A percentile compares a stretch with the other conserved stretches of the same genome.
Conservation (phyloP, 1,140 invertebrate species). For the Wasmannia auropunctata region DNA sequence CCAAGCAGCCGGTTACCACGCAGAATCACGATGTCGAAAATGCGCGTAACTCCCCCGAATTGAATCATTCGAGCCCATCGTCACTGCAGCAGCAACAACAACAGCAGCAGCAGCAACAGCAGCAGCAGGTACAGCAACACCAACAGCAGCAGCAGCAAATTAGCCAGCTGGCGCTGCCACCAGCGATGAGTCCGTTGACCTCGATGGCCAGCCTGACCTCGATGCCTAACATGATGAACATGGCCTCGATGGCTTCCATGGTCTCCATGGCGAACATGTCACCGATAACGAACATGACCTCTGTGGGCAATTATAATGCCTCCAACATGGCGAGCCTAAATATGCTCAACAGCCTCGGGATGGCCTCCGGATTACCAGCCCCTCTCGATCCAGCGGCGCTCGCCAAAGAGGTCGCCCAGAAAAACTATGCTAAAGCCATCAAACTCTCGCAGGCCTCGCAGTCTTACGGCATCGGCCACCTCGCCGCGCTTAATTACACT, state of each 20-base stretch:
- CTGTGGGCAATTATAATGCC: constrained; percentile 75
- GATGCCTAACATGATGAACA: constrained; percentile 77
- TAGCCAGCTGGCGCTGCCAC: constrained; percentile 70
- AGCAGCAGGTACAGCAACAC: constrained; percentile 49
- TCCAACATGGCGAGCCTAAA: constrained; percentile 80
- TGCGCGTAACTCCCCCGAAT: constrained; percentile 83
- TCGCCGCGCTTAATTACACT: constrained; percentile 91
- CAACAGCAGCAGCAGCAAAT: constrained; percentile 66
- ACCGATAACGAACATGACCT: constrained; percentile 75
- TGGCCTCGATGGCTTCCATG: constrained; percentile 75
- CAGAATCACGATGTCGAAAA: constrained; percentile 82
- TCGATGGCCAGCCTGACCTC: constrained; percentile 78
- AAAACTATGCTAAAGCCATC: constrained; percentile 90
- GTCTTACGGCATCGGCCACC: constrained; percentile 82
- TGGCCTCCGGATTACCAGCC: constrained; percentile 72
- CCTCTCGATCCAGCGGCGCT: constrained; percentile 87
- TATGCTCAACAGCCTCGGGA: constrained; percentile 80
- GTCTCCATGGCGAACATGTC: constrained; percentile 73
- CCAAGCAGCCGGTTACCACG: constrained; percentile 77
- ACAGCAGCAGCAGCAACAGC: constrained; percentile 57
- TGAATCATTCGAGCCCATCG: constrained; percentile 81
- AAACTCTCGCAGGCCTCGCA: constrained; percentile 87
- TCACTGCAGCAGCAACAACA: constrained; percentile 75
- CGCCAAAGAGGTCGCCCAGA: constrained; percentile 91
- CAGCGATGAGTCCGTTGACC: constrained; percentile 79